These are phyloP conservation scores for Trilocha varians DNA, from an alignment of 2,888 invertebrate species.

Conservation along the genomic window DNA sequence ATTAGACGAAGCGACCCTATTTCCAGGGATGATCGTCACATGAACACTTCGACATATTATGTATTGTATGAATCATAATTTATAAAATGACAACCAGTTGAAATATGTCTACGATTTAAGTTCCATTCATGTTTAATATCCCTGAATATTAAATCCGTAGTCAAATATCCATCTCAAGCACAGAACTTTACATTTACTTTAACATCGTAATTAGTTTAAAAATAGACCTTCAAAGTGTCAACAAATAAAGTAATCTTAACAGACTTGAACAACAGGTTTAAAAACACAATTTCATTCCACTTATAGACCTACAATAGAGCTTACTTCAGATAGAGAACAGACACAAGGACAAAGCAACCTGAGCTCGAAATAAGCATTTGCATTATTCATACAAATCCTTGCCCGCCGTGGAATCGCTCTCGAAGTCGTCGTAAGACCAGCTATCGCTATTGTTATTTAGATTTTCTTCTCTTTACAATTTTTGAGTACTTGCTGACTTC, in stretches of 20 bases:
- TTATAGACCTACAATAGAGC: background rate
- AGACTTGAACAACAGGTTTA: conserved; percentile 1
- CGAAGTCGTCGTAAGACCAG: background rate
- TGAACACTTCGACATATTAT: no score
- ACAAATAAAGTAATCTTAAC: no score
- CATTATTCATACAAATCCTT: background rate
- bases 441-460: background rate
- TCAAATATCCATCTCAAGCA: no score
- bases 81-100: no score
- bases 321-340: background rate
- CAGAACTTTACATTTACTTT: no score
- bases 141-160: no score
- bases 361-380: background rate
- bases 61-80: no score
- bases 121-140: no score
- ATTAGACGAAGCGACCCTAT: conserved; percentile 14
- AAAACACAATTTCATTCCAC: conserved; percentile 18
- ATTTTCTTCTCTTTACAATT: background rate
- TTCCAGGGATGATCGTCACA: conserved; percentile 11
- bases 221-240: no score
- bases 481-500: background rate
- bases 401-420: background rate
- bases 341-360: background rate
- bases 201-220: no score
- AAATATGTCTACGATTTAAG: no score